Base-by-base conservation (phyloP, 2,113 vertebrate species). In the Pitta sordida region DNA sequence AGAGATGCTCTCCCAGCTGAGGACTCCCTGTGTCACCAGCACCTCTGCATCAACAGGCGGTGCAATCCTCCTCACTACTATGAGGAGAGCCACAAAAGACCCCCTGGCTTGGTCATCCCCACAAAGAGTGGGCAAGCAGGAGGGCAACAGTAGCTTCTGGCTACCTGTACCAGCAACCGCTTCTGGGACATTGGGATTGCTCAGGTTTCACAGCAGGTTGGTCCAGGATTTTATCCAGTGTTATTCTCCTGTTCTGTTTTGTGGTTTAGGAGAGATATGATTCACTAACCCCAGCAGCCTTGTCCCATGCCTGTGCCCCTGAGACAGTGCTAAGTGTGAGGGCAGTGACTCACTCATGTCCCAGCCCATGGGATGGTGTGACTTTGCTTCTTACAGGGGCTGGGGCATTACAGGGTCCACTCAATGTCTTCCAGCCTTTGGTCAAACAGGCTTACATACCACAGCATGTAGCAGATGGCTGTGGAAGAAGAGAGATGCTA, bases 381-480 rank as follows among this genome's bases (percentile, higher is more conserved):
- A 44, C 34, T 43, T 69, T 0, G 2, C 37, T 91, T 90, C 52
- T 75, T 2, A 0, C 29, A 68, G 9, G 23, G 11, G 19, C n/a
- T 63, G 26, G 34, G 11, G 13, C 26, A 41, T 48, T 20, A 10
- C 27, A 49, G 34, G 26, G 29, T 75, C 32, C 30, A 60, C 21
- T 22, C 36, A 2, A 1, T 49, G 37, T 53, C 13, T 83, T 44
- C 26, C 18, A 87, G 67, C 22, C 3, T 88, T 58, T 41, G 27
- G 37, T 78, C 53, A 59, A 15, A 32, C 23, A 10, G 37, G 8
- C 7, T 65, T 4, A n/a, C 0, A 0, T 52, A 11, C 30, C 14
- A 3, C 30, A 55, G 16, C 17, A 12, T 32, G 32, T 22, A 32
- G 41, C 73, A 79, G 5, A 5, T 37, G n/a, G 32, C 43, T 71